Evolutionary conservation across 1,140 invertebrate species (phyloP).

Genomic region (Triops cancriformis): DNA sequence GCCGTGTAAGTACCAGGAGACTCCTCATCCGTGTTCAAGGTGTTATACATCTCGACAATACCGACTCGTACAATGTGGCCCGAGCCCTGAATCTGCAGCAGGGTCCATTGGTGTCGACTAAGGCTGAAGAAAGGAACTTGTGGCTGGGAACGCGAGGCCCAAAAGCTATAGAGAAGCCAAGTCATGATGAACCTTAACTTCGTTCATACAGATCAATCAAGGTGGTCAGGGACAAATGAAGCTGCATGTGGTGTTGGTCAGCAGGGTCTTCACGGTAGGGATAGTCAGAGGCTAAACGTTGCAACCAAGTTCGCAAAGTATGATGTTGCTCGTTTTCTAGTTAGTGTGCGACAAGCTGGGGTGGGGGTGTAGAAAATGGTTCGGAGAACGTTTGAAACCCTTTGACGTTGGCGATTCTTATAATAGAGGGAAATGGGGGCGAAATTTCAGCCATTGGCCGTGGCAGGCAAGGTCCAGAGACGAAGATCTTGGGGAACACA

Average conservation of each 20-base stretch:
- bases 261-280: neutral
- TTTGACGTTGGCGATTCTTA: neutral
- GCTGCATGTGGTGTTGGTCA: neutral
- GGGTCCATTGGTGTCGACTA: neutral
- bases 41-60: constrained; percentile 5
- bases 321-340: neutral
- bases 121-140: neutral
- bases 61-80: neutral
- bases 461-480: neutral
- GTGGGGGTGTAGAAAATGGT: neutral
- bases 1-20: neutral
- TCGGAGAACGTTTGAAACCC: neutral
- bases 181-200: constrained; percentile 2
- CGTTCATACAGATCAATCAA: neutral
- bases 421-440: neutral
- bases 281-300: neutral
- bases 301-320: neutral
- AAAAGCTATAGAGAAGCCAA: neutral
- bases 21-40: neutral
- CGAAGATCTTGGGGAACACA: neutral
- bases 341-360: neutral
- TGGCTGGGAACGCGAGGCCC: neutral
- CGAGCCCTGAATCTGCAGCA: neutral
- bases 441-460: neutral
- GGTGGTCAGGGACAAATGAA: constrained; percentile 1